Evolutionary conservation across 2,797 vertebrate species (phyloP), one percentile per base, ranked within the genome.

Genomic region (Enteromius afrohamiltoni): DNA sequence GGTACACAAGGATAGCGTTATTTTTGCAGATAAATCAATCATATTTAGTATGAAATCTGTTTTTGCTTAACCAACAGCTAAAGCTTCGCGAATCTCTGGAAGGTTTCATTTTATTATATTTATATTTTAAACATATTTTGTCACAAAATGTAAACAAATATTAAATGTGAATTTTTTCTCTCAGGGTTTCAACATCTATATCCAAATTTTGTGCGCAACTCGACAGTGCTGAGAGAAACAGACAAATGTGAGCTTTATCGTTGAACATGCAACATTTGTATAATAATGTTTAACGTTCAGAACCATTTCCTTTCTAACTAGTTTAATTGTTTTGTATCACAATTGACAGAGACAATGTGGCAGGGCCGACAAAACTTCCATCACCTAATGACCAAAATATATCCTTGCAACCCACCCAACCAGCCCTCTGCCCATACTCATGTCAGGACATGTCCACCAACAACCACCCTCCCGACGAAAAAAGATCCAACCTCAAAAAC

Each of bases 71-170:
- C 16, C 85, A 37, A 74, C 88, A 91, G 91, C 70, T 65, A 3
- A 0, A 7, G 86, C 4, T 8, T 0, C 58, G 0, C 0, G 21
- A 16, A 0, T 9, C 21, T 87, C 87, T 42, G 3, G 0, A 23
- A 17, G 0, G 3, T 92, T 91, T 85, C 92, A 91, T 79, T 37
- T 37, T 37, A 37, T 37, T 37, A 37, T 37, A 37, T 37, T 6
- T 6, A 37, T 37, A 37, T 40, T n/a, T n/a, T 21, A 8, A 29
- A 1, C 37, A n/a, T n/a, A 13, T 69, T 42, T 23, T 7, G 11
- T 23, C 37, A 42, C 10, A 4, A n/a, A 1, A 6, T 0, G 0
- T 42, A 17, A 5, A 16, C 29, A 31, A 55, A 55, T 31, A 26
- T 26, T 47, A 1, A 16, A 31, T 53, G 11, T 47, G 37, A 45